phyloP scores from a whole-genome alignment of 1,140 invertebrate genomes.

The Tetraneura akinire region DNA sequence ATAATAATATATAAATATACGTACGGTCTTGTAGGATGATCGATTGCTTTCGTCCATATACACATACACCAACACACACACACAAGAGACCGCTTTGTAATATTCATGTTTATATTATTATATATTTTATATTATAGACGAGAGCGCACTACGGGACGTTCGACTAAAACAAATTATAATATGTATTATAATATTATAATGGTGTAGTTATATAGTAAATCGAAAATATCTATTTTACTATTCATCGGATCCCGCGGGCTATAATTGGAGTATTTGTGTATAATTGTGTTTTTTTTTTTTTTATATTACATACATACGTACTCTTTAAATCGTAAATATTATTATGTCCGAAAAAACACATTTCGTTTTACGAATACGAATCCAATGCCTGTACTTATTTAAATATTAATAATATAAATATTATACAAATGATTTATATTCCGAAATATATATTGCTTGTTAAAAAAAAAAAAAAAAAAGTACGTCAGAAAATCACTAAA shows the following conservation, averaged over 20 bases:
- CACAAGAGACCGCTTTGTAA: not conserved
- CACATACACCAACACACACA: too few species aligned
- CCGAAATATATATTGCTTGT: not conserved
- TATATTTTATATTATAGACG: conserved; percentile 2
- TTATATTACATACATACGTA: not conserved
- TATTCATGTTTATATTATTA: not conserved
- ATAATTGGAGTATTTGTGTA: not conserved
- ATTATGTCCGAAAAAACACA: conserved; percentile 2
- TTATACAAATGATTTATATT: not conserved
- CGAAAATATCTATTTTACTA: conserved; percentile 25
- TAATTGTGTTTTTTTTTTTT: not conserved
- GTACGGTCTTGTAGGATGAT: too few species aligned
- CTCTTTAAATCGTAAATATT: conserved; percentile 12
- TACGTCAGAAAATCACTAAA: too few species aligned
- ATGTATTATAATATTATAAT: too few species aligned
- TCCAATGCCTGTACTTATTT: not conserved
- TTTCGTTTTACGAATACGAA: not conserved
- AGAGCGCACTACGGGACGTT: conserved; percentile 12
- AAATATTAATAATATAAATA: not conserved
- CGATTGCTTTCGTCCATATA: too few species aligned
- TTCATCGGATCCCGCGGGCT: not conserved
- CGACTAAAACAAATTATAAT: conserved; percentile 1
- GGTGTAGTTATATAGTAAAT: conserved; percentile 5
- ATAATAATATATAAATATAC: too few species aligned
- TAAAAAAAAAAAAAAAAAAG: too few species aligned